Conservation (phyloP, 2,888 invertebrate species). For the Lypha dubia region DNA sequence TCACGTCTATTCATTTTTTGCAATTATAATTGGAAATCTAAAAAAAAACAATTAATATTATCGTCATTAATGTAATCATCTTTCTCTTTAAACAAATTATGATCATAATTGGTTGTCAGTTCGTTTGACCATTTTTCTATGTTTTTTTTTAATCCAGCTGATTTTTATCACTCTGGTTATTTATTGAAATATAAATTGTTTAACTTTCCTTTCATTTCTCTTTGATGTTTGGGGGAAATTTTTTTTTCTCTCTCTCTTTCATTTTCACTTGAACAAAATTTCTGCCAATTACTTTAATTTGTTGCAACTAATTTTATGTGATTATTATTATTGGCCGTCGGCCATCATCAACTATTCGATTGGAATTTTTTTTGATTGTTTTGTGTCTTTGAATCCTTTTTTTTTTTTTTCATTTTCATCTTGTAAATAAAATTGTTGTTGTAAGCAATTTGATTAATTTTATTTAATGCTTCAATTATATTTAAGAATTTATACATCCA, state of each 20-base stretch:
- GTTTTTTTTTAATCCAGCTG: background rate
- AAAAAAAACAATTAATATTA: background rate
- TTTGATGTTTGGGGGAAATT: conserved; percentile 39
- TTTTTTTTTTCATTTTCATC: conserved; percentile 15
- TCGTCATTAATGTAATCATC: conserved; percentile 24
- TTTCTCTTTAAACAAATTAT: conserved; percentile 24
- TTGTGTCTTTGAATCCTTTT: background rate
- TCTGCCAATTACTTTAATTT: conserved; percentile 63
- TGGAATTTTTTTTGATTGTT: conserved; percentile 48
- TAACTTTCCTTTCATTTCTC: background rate
- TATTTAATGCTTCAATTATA: conserved; percentile 58
- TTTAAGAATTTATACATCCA: conserved; percentile 40
- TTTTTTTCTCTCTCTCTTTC: conserved; percentile 15
- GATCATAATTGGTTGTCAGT: conserved; percentile 9
- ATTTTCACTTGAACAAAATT: conserved; percentile 43
- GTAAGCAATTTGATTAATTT: conserved; percentile 52
- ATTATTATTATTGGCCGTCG: conserved; percentile 13
- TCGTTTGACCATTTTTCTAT: background rate
- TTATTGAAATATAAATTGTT: conserved; percentile 31
- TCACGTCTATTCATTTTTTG: background rate
- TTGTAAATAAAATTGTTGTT: conserved; percentile 5
- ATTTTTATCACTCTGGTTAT: conserved; percentile 2
- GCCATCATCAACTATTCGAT: conserved; percentile 30
- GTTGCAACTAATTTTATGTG: conserved; percentile 58
- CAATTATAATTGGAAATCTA: conserved; percentile 15